Evolutionary conservation across 2,888 invertebrate species (phyloP).

Genomic region (Pogonocherus hispidulus): DNA sequence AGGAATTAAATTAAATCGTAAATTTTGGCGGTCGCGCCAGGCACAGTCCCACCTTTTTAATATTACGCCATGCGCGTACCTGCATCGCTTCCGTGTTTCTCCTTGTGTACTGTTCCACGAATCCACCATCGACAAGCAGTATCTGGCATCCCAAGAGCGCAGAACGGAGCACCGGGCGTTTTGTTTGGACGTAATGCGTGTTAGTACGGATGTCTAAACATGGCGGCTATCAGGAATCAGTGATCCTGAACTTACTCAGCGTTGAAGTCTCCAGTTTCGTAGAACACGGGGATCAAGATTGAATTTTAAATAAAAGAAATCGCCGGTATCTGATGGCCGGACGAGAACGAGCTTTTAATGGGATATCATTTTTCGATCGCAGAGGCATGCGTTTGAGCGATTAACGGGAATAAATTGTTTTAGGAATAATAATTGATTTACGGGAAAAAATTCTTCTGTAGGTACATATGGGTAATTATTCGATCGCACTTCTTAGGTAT

Average conservation of each 20-base stretch:
- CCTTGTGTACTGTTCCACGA: slow-evolving; percentile 17
- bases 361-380: slow-evolving; percentile 4
- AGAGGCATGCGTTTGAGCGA: not conserved
- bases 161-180: slow-evolving; percentile 18
- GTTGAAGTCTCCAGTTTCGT: slow-evolving; percentile 41
- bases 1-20: no score
- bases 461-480: no score
- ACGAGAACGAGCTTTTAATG: slow-evolving; percentile 1
- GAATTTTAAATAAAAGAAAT: slow-evolving; percentile 25
- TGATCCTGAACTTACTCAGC: slow-evolving; percentile 29
- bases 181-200: slow-evolving; percentile 31
- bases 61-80: no score
- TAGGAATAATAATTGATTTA: not conserved
- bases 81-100: slow-evolving; percentile 24
- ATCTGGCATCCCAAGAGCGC: slow-evolving; percentile 9
- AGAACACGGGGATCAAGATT: slow-evolving; percentile 37
- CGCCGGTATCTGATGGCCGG: not conserved
- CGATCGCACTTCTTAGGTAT: no score
- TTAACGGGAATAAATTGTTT: not conserved
- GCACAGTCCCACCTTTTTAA: no score
- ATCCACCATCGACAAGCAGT: slow-evolving; percentile 9
- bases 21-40: no score
- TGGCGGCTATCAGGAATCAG: slow-evolving; percentile 22
- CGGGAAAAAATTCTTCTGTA: no score
- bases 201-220: slow-evolving; percentile 31